Evolutionary conservation across 2,797 vertebrate species (phyloP), one percentile per base, ranked within the genome.

Genomic region (Labeo calbasu): DNA sequence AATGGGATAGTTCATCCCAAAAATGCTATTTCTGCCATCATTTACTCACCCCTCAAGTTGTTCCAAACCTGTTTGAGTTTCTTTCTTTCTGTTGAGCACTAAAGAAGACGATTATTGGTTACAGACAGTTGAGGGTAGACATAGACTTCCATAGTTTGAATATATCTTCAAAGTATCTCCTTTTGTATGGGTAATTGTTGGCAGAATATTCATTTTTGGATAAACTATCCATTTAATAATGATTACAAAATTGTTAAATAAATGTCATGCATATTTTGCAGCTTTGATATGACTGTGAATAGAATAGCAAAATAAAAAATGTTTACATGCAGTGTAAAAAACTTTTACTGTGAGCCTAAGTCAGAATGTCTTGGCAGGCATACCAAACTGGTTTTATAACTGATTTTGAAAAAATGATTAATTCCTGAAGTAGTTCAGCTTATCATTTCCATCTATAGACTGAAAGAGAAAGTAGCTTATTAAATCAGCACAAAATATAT

Each of bases 371-470:
- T 71, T 57, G 21, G 12, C 36, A 66, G 13, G 36, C 19, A 12
- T 51, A 32, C 25, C 17, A 55, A 11, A 79, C 76, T n/a, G 51
- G 73, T 76, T 76, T 76, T 57, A 57, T 40, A 32, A 19, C 17
- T 55, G 51, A 43, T 43, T 82, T 59, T 82, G 32, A 76, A 75
- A 43, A 63, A 1, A 63, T 12, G 9, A 51, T 23, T 51, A 0
- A 40, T 82, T 63, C 8, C 14, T 23, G 14, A 51, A 51, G 57
- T 73, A 50, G 43, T 50, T 46, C 23, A 48, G 17, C 2, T 11
- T 59, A 23, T 63, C 19, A n/a, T 73, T 82, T 75, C 59, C 46
- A 53, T 25, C 2, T 68, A 14, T 23, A 53, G 13, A 13, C 63
- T 51, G 1, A 17, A 65, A 72, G 14, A 51, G 46, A 61, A 46